Base-by-base conservation (phyloP, 2,888 invertebrate genomes). In the Druceiella hillmani region DNA sequence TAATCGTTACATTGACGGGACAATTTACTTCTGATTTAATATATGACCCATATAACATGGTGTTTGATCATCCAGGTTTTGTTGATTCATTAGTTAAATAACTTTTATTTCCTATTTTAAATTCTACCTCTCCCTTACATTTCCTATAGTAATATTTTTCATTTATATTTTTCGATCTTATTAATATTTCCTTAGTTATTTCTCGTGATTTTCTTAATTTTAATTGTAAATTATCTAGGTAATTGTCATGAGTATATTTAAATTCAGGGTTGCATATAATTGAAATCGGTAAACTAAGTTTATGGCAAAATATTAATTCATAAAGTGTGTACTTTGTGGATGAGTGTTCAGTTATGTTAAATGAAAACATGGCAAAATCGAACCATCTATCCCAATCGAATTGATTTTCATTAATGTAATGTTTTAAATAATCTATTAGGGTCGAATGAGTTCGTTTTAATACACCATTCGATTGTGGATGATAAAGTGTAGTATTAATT, bases 381-480 rank as follows among this genome's bases (percentile, higher is more conserved):
- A 56, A 6, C 44, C 46, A 51, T 12, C 50, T 17, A 22, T 57
- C 55, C 55, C 56, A 58, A 36, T 57, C 50, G 51, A 7, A 52
- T 37, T 51, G 50, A 7, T 52, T 39, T 25, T 33, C 2, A 2
- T 48, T 50, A 2, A 55, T 51, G 37, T 45, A 56, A 37, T 56
- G 52, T 38, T 51, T 50, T 5, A 57, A 12, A 40, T 51, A 52
- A 7, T 53, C 48, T 6, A 46, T 48, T 16, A 52, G 50, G 37
- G 50, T 53, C 17, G 38, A 38, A 38, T 52, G 50, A 13, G 33
- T 39, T 14, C 52, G 26, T 42, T 56, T 51, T 7, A 53, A 22
- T 4, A 47, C 47, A 10, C 50, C 52, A 29, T 52, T 49, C 3
- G 41, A 47, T 47, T 54, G 49, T 5, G 53, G 51, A 33, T 49